Conservation (phyloP, 1,140 invertebrate species). For the Stegodyphus dumicola region DNA sequence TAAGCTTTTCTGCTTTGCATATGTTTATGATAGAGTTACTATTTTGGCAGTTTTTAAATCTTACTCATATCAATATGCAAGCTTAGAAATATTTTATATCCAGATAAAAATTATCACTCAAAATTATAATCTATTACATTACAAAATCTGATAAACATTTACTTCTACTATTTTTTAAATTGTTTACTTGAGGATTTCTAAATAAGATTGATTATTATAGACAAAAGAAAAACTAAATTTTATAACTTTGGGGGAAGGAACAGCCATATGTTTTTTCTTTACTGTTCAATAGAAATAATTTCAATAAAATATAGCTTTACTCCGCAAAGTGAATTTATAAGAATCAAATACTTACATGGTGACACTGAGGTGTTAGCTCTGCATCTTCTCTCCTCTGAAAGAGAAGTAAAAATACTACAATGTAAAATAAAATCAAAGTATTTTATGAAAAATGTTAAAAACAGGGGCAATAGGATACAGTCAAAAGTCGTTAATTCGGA, state of each 20-base stretch:
- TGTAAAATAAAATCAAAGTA: background rate
- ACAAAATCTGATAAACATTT: background rate
- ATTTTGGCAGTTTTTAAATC: too few relatives aligned
- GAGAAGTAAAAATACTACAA: background rate
- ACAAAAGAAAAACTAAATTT: background rate
- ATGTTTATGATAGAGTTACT: too few relatives aligned
- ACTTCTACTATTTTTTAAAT: background rate
- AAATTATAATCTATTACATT: background rate
- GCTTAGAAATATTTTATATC: too few relatives aligned
- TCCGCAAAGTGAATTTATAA: background rate
- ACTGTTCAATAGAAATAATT: too few relatives aligned
- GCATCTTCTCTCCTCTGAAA: constrained; percentile 76
- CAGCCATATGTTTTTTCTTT: too few relatives aligned
- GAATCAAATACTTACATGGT: constrained; percentile 71
- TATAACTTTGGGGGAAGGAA: background rate
- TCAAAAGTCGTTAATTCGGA: too few relatives aligned
- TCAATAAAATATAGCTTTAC: too few relatives aligned
- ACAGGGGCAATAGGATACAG: too few relatives aligned
- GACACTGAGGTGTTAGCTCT: constrained; percentile 76
- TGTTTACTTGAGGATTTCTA: background rate
- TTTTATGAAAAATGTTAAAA: too few relatives aligned
- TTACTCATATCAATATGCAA: too few relatives aligned
- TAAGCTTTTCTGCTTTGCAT: too few relatives aligned
- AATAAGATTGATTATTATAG: background rate
- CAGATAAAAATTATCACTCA: background rate